Conservation (phyloP, 2,888 invertebrate species). For the Formica aserva region DNA sequence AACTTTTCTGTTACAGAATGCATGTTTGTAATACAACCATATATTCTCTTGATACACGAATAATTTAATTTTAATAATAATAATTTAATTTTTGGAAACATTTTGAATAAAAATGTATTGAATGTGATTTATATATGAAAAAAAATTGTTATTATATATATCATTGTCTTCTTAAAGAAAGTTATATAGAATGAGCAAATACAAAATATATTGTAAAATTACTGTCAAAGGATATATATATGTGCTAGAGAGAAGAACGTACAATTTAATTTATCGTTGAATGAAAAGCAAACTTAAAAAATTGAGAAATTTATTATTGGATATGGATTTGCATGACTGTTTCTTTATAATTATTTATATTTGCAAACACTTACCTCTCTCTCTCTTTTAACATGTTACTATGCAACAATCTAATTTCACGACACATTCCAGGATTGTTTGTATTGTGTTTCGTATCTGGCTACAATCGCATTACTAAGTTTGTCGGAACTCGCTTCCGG, state of each 20-base stretch:
- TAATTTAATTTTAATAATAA: neutral
- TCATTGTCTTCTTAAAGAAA: neutral
- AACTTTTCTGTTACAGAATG: neutral
- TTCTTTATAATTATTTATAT: neutral
- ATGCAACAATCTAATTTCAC: constrained; percentile 13
- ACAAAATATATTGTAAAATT: neutral
- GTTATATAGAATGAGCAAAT: neutral
- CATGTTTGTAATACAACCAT: neutral
- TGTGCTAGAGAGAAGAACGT: neutral
- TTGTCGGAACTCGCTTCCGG: neutral
- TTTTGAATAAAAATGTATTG: neutral
- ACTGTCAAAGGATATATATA: neutral
- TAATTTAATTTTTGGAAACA: neutral
- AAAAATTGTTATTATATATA: neutral
- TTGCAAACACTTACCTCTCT: neutral
- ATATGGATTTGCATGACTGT: neutral
- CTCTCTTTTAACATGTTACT: neutral
- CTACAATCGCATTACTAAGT: constrained; percentile 23
- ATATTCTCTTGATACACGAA: neutral
- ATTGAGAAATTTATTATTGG: neutral
- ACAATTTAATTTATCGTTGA: neutral
- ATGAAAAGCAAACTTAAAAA: neutral
- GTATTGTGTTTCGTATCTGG: neutral
- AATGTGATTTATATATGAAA: neutral
- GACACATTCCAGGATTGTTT: neutral